Evolutionary conservation across 1,140 invertebrate species (phyloP), one percentile per base, ranked within the genome.

Genomic region (Eufriesea mexicana): DNA sequence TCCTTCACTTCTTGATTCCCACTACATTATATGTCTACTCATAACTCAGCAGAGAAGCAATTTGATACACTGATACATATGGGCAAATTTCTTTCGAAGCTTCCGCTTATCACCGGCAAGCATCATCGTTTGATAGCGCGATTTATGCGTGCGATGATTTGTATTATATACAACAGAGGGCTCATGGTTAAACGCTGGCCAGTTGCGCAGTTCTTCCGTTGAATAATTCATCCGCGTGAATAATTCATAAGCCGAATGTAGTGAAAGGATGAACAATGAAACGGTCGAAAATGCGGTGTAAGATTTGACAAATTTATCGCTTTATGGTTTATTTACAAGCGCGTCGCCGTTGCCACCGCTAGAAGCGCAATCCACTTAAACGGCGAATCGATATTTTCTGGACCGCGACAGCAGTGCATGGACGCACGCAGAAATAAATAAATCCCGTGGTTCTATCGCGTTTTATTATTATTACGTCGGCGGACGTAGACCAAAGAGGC

Each of bases 231-330:
- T 73, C 10, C 55, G 14, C 9, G 16, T 78, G 73, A 75, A 84
- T 80, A 72, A 80, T 84, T 86, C 72, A 84, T 84, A 72, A 84
- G 49, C 49, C 59, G 61, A 82, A 64, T 23, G 54, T 62, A 57
- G 47, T 8, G 47, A 76, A 57, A 68, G 80, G 77, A 47, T 86
- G 76, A 70, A 77, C 64, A 83, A 67, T 80, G 68, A 87, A 81
- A 81, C 42, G 59, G 71, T 84, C 64, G 78, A 84, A 62, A 82
- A 75, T 76, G 42, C n/a, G 59, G 51, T 20, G 67, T 57, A 81
- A 84, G 80, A 88, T 81, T 55, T 76, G 59, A 84, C 71, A 79
- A 86, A 79, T 84, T 86, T 87, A 79, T 74, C 81, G 64, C 57
- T 77, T 83, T 83, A 78, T 71, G 66, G 67, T 77, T 71, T 78